Evolutionary conservation across 2,113 vertebrate genomes (phyloP), one percentile per base, ranked within the genome.

Genomic region (Cryptotis parvus): DNA sequence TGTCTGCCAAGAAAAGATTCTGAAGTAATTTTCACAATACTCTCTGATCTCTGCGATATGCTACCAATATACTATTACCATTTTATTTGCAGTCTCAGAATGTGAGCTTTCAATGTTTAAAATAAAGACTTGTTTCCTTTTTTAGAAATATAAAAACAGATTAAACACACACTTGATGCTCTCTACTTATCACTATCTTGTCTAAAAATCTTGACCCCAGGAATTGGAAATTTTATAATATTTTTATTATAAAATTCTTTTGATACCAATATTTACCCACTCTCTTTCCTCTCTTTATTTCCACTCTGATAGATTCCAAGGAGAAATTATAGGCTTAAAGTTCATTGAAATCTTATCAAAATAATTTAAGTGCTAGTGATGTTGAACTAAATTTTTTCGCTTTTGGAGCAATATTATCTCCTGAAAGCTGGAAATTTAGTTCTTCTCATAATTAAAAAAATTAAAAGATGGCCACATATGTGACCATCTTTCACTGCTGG

Each of bases 21-120:
- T 49, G 3, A 29, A 52, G 31, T n/a, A 22, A 78, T 86, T 82
- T 72, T 14, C 35, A 52, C 8, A 26, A 49, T 8, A 66, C 9
- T 61, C 3, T 52, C 35, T 41, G 65, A 74, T 14, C 9, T 61
- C 3, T 52, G 35, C 37, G 65, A 74, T 14, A 68, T 22, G 69
- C 55, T 6, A 78, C 6, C 22, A 70, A 16, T 49, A 1, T 26
- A 65, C n/a, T 72, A 15, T 24, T 55, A 73, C 35, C 4, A 29
- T 43, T 70, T 91, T 49, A 66, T 63, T 87, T 70, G n/a, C n/a
- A 81, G 31, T 81, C 5, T 75, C 93, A 87, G 24, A 55, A 49
- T 65, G 9, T 24, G 84, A 90, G 15, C 22, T 77, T 33, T 77
- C 12, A 65, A 58, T 76, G 26, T 37, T n/a, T 35, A 66, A 82